A percentile compares a stretch with the other conserved stretches of the same genome.
Evolutionary conservation across 2,113 vertebrate genomes (phyloP).

Genomic region (Gymnocephalus cernua): DNA sequence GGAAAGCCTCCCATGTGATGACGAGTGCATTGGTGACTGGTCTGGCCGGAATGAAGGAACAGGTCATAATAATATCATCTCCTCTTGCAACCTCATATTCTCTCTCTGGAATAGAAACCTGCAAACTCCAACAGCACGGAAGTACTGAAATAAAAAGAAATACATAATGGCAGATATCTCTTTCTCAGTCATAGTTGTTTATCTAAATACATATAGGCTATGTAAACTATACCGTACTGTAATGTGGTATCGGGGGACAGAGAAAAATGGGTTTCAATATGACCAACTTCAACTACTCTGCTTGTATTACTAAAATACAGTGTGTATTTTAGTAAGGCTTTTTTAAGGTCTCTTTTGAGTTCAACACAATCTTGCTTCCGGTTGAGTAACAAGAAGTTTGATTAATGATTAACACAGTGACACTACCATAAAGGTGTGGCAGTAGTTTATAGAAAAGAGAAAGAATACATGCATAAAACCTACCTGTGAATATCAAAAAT

Average conservation of each 20-base stretch:
- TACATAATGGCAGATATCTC: neutral
- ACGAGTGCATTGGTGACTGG: fast-evolving
- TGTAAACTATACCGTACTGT: neutral
- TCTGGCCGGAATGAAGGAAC: slow-evolving; percentile 76
- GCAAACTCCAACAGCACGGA: slow-evolving; percentile 70
- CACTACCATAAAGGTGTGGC: slow-evolving; percentile 65
- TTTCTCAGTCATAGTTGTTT: neutral
- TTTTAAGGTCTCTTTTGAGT: neutral
- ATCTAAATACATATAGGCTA: neutral
- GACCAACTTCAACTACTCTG: neutral
- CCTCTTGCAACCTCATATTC: slow-evolving; percentile 81
- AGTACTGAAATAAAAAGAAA: slow-evolving; percentile 79
- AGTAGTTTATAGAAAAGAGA: slow-evolving; percentile 27
- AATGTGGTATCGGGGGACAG: neutral
- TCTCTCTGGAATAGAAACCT: slow-evolving; percentile 77
- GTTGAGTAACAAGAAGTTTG: slow-evolving; percentile 14
- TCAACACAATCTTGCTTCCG: slow-evolving; percentile 19
- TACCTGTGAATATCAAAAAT: slow-evolving; percentile 74
- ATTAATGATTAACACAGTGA: slow-evolving; percentile 70
- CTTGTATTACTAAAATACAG: neutral
- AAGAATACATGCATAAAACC: slow-evolving; percentile 15
- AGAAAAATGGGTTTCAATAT: neutral
- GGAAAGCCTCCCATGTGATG: slow-evolving; percentile 76
- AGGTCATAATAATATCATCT: slow-evolving; percentile 75
- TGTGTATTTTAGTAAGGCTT: neutral